Evolutionary conservation across 2,797 vertebrate species (phyloP).

Genomic region (Pseudochaenichthys georgianus): DNA sequence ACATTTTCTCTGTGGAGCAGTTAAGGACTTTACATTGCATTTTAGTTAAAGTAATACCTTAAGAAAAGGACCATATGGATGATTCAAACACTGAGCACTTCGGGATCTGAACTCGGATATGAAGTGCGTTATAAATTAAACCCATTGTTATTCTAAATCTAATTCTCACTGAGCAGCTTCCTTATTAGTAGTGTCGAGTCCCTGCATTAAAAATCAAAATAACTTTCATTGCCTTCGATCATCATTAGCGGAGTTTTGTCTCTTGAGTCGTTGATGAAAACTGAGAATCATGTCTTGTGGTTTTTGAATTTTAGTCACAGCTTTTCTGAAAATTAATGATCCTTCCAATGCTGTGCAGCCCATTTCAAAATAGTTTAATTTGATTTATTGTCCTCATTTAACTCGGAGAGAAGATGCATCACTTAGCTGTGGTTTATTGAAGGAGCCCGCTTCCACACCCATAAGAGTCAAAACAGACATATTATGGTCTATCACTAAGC

Average conservation of each 20-base stretch:
- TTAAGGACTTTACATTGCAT: conserved; percentile 46
- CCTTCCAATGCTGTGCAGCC: conserved; percentile 10
- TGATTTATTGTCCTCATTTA: conserved; percentile 29
- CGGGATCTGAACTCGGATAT: too few relatives aligned
- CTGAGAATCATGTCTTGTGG: conserved; percentile 2
- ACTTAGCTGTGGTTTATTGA: conserved; percentile 25
- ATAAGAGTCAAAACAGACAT: conserved; percentile 22
- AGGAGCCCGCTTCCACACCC: neutral
- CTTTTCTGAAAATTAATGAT: conserved; percentile 23
- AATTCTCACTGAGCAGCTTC: neutral
- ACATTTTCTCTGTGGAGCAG: conserved; percentile 36
- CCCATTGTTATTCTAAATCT: neutral
- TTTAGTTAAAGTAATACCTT: conserved; percentile 33
- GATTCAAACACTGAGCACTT: conserved; percentile 13
- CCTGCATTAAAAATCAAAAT: conserved; percentile 16
- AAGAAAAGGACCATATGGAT: conserved; percentile 4
- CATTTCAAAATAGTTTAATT: conserved; percentile 20
- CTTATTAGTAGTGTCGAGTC: neutral
- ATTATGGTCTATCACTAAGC: conserved; percentile 13
- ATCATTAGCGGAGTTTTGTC: conserved; percentile 20
- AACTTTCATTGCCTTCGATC: conserved; percentile 13
- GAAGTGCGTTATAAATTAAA: too few relatives aligned
- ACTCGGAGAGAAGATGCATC: conserved; percentile 8
- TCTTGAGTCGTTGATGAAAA: conserved; percentile 9
- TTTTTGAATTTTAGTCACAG: conserved; percentile 14